Percentiles rank a stretch among this genome's conserved stretches.
Conservation (phyloP, 2,888 invertebrate species). For the Imbricaverruca yamaguchii region DNA sequence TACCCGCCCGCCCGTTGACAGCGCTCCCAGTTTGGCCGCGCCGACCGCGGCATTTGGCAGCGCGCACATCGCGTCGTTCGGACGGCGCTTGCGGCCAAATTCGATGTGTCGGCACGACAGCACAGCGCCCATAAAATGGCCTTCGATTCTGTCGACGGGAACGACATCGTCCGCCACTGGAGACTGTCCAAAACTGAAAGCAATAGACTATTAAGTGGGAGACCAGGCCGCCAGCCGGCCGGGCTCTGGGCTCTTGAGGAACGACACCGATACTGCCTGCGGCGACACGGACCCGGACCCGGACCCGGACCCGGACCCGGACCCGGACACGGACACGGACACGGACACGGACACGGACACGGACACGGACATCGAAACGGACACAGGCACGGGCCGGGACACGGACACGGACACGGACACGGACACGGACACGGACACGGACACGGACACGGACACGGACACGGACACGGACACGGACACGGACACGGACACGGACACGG, state of each 20-base stretch:
- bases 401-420: too few relatives aligned
- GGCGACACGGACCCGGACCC: too few relatives aligned
- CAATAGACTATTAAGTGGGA: constrained; percentile 16
- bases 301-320: too few relatives aligned
- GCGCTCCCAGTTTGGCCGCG: neutral
- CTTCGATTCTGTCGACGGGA: constrained; percentile 7
- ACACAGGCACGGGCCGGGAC: too few relatives aligned
- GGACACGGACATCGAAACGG: too few relatives aligned
- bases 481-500: too few relatives aligned
- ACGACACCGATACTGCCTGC: neutral
- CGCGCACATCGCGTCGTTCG: neutral
- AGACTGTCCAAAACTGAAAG: constrained; percentile 8
- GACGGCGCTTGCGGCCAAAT: neutral
- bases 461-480: too few relatives aligned
- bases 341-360: too few relatives aligned
- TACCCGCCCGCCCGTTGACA: too few relatives aligned
- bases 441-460: too few relatives aligned
- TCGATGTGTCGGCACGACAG: neutral
- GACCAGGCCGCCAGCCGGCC: neutral
- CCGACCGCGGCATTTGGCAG: neutral
- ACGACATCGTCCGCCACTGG: neutral
- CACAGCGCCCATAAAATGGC: neutral
- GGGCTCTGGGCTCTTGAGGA: neutral
- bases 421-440: too few relatives aligned
- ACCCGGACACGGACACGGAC: too few relatives aligned